Evolutionary conservation across 2,888 invertebrate species (phyloP).

Genomic region (Mamestra brassicae): DNA sequence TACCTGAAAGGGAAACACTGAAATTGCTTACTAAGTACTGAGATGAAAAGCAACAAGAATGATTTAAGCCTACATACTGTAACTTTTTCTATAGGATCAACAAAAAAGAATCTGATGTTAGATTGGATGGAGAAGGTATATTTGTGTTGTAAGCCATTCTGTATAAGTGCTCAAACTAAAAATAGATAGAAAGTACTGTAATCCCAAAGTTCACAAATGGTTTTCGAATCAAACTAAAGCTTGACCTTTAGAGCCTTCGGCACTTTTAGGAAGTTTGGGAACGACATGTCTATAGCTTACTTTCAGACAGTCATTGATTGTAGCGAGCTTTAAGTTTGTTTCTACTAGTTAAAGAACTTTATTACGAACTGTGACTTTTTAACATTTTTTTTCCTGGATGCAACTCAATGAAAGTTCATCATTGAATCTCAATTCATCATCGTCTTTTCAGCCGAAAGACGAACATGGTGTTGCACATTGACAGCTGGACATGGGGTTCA

Average conservation of each 20-base stretch:
- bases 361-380: background rate
- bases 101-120: too few species aligned
- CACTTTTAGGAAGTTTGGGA: background rate
- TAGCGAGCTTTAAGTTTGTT: background rate
- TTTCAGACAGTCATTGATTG: background rate
- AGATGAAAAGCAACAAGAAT: background rate
- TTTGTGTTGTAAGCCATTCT: background rate
- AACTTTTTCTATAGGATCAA: background rate
- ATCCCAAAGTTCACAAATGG: background rate
- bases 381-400: background rate
- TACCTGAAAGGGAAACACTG: background rate
- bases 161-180: background rate
- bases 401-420: too few species aligned
- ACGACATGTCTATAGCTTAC: background rate
- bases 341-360: background rate
- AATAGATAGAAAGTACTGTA: background rate
- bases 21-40: background rate
- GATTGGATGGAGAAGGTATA: background rate
- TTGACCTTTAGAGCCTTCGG: background rate
- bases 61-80: background rate
- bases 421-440: background rate
- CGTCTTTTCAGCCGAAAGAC: background rate
- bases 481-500: too few species aligned
- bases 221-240: background rate
- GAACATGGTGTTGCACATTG: too few species aligned